phyloP scores from a whole-genome alignment of 1,140 invertebrate genomes.

The Lordiphosa mommai region DNA sequence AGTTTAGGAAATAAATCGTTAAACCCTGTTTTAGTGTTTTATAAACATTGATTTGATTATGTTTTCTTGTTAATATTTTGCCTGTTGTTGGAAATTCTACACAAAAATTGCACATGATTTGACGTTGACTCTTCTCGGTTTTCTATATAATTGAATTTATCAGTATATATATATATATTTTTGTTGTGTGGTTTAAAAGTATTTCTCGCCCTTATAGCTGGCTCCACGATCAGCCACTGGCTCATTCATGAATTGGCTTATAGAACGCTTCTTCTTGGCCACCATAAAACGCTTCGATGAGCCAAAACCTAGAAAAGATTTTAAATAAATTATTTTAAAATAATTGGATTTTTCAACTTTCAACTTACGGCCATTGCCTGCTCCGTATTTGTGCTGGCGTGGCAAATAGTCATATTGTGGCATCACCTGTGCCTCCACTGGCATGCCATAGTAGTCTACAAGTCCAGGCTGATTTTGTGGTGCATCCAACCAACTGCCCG shows the following conservation, averaged over 20 bases:
- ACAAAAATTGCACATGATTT: conserved; percentile 61
- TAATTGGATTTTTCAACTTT: not conserved
- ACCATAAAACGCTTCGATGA: conserved; percentile 75
- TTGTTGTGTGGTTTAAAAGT: conserved; percentile 48
- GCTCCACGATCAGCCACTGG: conserved; percentile 53
- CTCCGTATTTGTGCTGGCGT: conserved; percentile 61
- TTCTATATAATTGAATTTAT: conserved; percentile 8
- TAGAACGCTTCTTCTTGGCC: conserved; percentile 74
- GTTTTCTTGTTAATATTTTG: conserved; percentile 37
- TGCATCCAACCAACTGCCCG: conserved; percentile 59
- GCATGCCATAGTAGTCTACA: conserved; percentile 71
- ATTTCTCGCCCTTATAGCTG: conserved; percentile 66
- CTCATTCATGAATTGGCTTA: conserved; percentile 57
- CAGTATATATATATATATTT: no score
- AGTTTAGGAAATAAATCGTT: conserved; percentile 26
- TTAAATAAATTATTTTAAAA: not conserved
- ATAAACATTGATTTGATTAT: conserved; percentile 68
- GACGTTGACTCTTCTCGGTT: conserved; percentile 20
- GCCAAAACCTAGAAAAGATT: conserved; percentile 45
- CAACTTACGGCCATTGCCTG: conserved; percentile 47
- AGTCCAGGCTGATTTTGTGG: conserved; percentile 43
- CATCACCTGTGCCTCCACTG: conserved; percentile 60
- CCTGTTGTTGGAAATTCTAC: conserved; percentile 52
- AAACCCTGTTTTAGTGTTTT: conserved; percentile 49
- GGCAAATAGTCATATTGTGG: conserved; percentile 69